These are phyloP conservation scores for Dipodomys ordii DNA, from an alignment of 2,113 vertebrate species.

Conservation along the genomic window DNA sequence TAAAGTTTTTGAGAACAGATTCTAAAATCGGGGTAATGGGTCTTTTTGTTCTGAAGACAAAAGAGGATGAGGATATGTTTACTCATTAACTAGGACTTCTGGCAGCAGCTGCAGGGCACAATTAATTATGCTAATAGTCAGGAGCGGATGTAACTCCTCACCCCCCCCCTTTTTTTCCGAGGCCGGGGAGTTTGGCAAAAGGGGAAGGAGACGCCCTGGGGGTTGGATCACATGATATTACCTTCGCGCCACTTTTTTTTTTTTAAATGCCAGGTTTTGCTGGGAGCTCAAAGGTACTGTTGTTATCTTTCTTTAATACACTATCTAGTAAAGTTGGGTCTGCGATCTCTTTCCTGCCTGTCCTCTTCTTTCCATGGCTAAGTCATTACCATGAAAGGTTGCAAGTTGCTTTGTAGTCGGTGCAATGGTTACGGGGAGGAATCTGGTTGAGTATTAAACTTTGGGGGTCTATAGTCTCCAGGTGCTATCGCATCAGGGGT, in stretches of 20 bases:
- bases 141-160: slow-evolving; percentile 86
- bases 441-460: slow-evolving; percentile 55
- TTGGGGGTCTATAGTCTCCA: slow-evolving; percentile 41
- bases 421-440: slow-evolving; percentile 22
- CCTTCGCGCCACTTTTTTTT: slow-evolving; percentile 95
- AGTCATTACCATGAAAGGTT: slow-evolving; percentile 60
- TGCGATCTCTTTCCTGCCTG: slow-evolving; percentile 15
- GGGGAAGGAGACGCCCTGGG: slow-evolving; percentile 87
- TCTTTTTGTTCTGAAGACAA: slow-evolving; percentile 66
- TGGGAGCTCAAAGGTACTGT: slow-evolving; percentile 86
- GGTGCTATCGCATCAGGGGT: not conserved
- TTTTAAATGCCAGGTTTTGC: slow-evolving; percentile 82
- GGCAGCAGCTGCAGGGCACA: slow-evolving; percentile 87
- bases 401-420: slow-evolving; percentile 36
- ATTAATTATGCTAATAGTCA: slow-evolving; percentile 90
- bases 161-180: not conserved
- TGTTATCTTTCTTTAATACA: slow-evolving; percentile 75
- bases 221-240: slow-evolving; percentile 89
- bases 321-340: slow-evolving; percentile 28
- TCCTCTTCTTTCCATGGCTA: slow-evolving; percentile 41
- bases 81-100: slow-evolving; percentile 74
- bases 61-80: slow-evolving; percentile 67
- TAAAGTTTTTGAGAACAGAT: slow-evolving; percentile 63
- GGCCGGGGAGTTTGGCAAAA: slow-evolving; percentile 76
- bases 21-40: slow-evolving; percentile 78